Conservation (phyloP, 2,888 invertebrate species). For the Scaptomyza reducta region DNA sequence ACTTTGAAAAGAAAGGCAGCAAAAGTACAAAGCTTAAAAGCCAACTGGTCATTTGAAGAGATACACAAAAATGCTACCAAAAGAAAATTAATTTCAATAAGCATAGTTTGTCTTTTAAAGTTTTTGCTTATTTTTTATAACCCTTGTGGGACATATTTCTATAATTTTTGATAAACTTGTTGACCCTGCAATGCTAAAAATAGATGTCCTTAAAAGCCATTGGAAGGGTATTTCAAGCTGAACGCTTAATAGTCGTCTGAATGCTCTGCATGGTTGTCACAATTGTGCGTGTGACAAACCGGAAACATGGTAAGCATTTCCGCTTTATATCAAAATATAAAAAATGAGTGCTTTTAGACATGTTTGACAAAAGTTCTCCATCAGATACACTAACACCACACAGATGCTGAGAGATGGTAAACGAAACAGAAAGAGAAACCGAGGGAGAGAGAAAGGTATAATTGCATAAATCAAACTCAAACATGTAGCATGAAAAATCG, state of each 20-base stretch:
- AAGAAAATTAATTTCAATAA: background rate
- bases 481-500: slow-evolving; percentile 80
- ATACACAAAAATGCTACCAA: background rate
- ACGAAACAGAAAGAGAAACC: background rate
- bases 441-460: slow-evolving; percentile 55
- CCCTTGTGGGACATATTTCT: too few species aligned
- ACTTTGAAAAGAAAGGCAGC: background rate
- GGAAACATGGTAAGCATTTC: slow-evolving; percentile 79
- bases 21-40: background rate
- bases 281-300: slow-evolving; percentile 71
- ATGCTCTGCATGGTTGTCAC: slow-evolving; percentile 3
- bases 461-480: slow-evolving; percentile 82
- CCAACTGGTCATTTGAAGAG: background rate
- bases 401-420: background rate
- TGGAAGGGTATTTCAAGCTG: slow-evolving; percentile 6
- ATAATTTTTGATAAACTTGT: background rate
- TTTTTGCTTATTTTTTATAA: too few species aligned
- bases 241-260: background rate
- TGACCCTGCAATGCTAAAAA: slow-evolving; percentile 17
- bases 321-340: slow-evolving; percentile 74
- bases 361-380: slow-evolving; percentile 80
- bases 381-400: slow-evolving; percentile 47
- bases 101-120: background rate
- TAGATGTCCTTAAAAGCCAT: slow-evolving; percentile 8
- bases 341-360: slow-evolving; percentile 77